Evolutionary conservation across 2,113 vertebrate genomes (phyloP).

Genomic region (Pseudopodoces humilis): DNA sequence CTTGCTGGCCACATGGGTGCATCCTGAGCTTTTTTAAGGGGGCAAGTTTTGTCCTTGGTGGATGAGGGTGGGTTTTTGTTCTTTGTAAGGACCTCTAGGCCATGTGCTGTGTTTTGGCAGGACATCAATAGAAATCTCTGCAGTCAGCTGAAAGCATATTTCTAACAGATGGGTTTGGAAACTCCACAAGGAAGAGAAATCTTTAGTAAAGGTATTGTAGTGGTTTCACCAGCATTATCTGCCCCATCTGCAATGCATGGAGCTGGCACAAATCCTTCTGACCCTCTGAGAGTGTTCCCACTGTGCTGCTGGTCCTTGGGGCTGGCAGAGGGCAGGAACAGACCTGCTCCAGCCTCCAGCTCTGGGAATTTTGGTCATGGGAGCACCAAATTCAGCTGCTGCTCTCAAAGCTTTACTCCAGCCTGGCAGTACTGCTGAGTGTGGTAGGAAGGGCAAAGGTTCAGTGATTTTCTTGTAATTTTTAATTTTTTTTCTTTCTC

Average conservation of each 20-base stretch:
- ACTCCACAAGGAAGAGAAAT: not conserved
- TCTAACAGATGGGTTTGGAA: constrained; percentile 60
- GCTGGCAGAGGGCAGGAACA: not conserved
- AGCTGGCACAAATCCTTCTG: not conserved
- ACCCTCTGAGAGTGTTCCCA: not conserved
- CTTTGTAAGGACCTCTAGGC: constrained; percentile 47
- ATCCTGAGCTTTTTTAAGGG: not conserved
- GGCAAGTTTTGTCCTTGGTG: constrained; percentile 5
- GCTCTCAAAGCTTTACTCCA: not conserved
- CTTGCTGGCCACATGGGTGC: not conserved
- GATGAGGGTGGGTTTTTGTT: constrained; percentile 50
- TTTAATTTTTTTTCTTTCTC: not conserved
- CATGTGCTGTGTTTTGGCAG: constrained; percentile 53
- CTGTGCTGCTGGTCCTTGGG: not conserved
- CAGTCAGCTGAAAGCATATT: constrained; percentile 35
- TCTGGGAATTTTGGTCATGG: not conserved
- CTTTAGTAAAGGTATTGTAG: not conserved
- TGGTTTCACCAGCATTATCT: not conserved
- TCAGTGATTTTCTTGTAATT: rapidly evolving
- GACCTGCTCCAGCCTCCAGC: not conserved
- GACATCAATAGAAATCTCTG: constrained; percentile 51
- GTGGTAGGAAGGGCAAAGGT: not conserved
- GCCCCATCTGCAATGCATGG: not conserved
- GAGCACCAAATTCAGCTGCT: not conserved
- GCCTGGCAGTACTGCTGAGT: rapidly evolving